Percentiles rank a stretch among this genome's conserved stretches.
These are phyloP conservation scores for Schizopygopsis malacanthus DNA, from an alignment of 2,797 vertebrate species.

Conservation along the genomic window DNA sequence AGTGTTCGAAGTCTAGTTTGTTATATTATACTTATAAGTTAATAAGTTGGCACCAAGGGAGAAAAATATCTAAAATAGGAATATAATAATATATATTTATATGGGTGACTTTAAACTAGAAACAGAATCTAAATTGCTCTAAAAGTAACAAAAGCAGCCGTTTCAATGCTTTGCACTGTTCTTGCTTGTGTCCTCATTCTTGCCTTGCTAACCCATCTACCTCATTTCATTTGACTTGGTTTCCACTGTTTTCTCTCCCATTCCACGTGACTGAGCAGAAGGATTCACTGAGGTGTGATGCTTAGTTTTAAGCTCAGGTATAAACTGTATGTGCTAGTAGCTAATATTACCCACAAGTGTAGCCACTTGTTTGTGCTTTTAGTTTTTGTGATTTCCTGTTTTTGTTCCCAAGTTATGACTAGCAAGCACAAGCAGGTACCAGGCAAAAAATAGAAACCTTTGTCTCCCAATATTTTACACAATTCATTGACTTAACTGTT, in stretches of 20 bases:
- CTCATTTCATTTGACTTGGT: slow-evolving; percentile 19
- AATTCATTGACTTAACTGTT: not conserved
- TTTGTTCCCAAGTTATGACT: slow-evolving; percentile 8
- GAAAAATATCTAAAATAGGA: not conserved
- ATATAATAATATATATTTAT: not conserved
- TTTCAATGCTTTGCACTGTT: not conserved
- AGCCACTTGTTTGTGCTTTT: slow-evolving; percentile 2
- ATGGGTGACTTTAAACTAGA: not conserved
- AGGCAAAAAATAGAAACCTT: slow-evolving; percentile 5
- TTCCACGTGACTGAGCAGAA: slow-evolving; percentile 33
- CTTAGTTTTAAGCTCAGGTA: slow-evolving; percentile 25
- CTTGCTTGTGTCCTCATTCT: not conserved
- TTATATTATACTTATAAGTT: not conserved
- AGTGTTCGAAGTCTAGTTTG: not conserved
- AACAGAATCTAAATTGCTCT: not conserved
- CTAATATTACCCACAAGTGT: not conserved
- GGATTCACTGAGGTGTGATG: slow-evolving; percentile 33
- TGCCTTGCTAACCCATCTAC: slow-evolving; percentile 38
- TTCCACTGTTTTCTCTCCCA: slow-evolving; percentile 41
- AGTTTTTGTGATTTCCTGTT: slow-evolving; percentile 19
- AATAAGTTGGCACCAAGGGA: not conserved
- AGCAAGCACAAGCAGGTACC: not conserved
- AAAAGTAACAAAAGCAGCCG: not conserved
- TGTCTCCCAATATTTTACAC: not conserved
- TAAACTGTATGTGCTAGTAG: slow-evolving; percentile 1